Evolutionary conservation across 2,113 vertebrate species (phyloP).

Genomic region (Sula dactylatra): DNA sequence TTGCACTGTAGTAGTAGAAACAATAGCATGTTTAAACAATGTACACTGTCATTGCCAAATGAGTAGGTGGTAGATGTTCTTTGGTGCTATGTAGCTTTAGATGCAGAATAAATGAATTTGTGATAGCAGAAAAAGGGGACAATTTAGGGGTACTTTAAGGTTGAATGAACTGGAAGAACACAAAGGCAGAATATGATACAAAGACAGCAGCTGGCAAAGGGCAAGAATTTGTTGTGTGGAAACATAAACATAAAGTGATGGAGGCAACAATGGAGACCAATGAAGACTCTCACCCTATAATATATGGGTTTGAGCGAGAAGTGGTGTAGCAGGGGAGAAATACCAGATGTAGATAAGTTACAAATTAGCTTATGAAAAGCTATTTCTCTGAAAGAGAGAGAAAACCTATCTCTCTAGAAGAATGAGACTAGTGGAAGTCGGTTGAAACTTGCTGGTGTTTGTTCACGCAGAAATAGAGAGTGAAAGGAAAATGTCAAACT

Average conservation of each 20-base stretch:
- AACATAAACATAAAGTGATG: neutral
- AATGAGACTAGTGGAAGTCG: neutral
- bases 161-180: neutral
- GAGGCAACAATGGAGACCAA: neutral
- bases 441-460: neutral
- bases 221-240: neutral
- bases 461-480: conserved; percentile 10
- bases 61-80: neutral
- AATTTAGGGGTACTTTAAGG: neutral
- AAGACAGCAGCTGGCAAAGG: neutral
- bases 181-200: neutral
- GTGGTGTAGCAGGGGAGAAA: neutral
- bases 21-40: neutral
- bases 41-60: neutral
- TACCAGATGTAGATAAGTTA: neutral
- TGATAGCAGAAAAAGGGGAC: neutral
- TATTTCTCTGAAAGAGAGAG: neutral
- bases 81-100: neutral
- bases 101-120: neutral
- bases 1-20: neutral
- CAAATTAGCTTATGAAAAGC: neutral
- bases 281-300: neutral
- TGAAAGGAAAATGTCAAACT: neutral
- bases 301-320: neutral
- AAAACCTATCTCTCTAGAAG: neutral